Conservation (phyloP, 2,888 invertebrate genomes). For the Phorcus lineatus region DNA sequence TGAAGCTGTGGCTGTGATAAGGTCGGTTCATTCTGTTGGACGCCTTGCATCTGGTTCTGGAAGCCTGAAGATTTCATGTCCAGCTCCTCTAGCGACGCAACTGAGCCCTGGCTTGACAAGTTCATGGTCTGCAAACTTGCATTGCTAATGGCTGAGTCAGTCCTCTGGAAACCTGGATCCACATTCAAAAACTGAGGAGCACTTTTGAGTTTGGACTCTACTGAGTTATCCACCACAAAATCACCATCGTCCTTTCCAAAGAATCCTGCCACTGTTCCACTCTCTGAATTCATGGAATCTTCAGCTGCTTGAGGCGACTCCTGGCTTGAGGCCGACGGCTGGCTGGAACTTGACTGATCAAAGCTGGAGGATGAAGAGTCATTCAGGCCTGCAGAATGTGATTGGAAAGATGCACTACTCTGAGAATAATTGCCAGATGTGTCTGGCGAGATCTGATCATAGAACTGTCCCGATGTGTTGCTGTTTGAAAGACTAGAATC, state of each 20-base stretch:
- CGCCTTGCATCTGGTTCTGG: no score
- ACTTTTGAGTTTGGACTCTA: not conserved
- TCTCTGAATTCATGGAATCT: constrained; percentile 29
- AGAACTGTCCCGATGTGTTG: not conserved
- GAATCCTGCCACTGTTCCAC: constrained; percentile 47
- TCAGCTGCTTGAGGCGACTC: not conserved
- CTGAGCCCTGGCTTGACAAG: constrained; percentile 26
- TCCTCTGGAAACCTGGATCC: constrained; percentile 27
- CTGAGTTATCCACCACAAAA: constrained; percentile 25
- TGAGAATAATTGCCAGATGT: not conserved
- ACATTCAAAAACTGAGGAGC: constrained; percentile 21
- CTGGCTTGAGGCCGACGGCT: not conserved
- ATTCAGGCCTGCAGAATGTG: not conserved
- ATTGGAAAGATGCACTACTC: not conserved
- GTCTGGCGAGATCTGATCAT: not conserved
- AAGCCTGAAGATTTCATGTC: not conserved
- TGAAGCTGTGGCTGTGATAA: no score
- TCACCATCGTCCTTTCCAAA: constrained; percentile 44
- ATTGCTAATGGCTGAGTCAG: constrained; percentile 47
- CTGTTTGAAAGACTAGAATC: not conserved
- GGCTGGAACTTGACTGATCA: not conserved
- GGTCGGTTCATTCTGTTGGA: no score
- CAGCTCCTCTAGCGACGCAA: not conserved
- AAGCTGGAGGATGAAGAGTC: not conserved
- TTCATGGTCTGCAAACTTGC: constrained; percentile 46